phyloP scores from a whole-genome alignment of 2,888 invertebrate species.

The Mesopsocus fuscifrons region DNA sequence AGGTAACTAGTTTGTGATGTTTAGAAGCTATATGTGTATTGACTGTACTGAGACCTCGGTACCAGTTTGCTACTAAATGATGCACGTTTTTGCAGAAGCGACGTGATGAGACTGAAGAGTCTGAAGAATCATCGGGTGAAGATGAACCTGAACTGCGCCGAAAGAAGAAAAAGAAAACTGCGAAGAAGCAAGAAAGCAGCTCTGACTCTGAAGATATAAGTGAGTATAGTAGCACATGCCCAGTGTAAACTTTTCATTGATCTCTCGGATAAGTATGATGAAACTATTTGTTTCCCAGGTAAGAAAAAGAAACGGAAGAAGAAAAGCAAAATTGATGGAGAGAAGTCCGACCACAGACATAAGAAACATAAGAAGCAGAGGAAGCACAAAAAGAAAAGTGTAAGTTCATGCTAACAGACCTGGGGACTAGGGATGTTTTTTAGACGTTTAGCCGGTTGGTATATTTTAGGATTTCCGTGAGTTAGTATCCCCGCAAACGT shows the following conservation, averaged over 20 bases:
- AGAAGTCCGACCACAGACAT: conserved; percentile 14
- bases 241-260: too few species aligned
- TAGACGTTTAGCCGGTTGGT: too few species aligned
- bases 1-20: too few species aligned
- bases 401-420: too few species aligned
- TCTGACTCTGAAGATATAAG: conserved; percentile 31
- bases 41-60: too few species aligned
- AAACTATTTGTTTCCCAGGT: conserved; percentile 7
- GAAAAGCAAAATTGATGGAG: conserved; percentile 14
- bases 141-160: conserved; percentile 17
- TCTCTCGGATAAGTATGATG: too few species aligned
- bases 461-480: too few species aligned
- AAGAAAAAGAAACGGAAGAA: conserved; percentile 17
- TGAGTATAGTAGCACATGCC: too few species aligned
- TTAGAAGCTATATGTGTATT: too few species aligned
- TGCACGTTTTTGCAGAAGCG: conserved; percentile 17
- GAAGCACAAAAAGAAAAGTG: conserved; percentile 19
- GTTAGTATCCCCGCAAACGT: too few species aligned
- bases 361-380: conserved; percentile 20
- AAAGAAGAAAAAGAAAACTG: conserved; percentile 18
- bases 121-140: conserved; percentile 13
- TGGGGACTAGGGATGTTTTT: too few species aligned
- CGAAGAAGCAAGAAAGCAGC: conserved; percentile 32
- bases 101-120: conserved; percentile 16
- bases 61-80: too few species aligned